Evolutionary conservation across 2,888 invertebrate genomes (phyloP).

Genomic region (Synergus japonicus): DNA sequence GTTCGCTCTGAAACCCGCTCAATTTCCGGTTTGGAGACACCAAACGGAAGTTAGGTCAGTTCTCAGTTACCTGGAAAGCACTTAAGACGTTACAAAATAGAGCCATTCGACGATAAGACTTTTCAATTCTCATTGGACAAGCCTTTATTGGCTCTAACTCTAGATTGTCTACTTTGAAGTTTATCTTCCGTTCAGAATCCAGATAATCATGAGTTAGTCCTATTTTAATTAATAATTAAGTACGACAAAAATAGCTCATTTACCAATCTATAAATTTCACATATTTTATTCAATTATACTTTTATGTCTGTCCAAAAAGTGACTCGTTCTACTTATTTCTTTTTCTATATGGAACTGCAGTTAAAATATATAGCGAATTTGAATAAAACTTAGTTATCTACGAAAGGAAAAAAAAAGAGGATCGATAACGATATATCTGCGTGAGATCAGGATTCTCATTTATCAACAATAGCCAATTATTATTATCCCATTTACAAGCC

Average conservation of each 20-base stretch:
- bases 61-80: background rate
- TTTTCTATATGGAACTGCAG: background rate
- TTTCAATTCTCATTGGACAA: background rate
- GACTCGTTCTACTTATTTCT: background rate
- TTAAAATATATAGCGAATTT: background rate
- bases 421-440: background rate
- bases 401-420: background rate
- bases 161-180: background rate
- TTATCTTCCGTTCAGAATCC: background rate
- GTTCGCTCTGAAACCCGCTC: constrained; percentile 3
- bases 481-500: constrained; percentile 21
- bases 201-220: background rate
- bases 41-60: background rate
- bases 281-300: background rate
- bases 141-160: background rate
- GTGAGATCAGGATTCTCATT: background rate
- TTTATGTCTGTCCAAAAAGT: background rate
- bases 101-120: background rate
- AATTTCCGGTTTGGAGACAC: constrained; percentile 11
- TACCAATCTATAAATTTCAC: too few relatives aligned
- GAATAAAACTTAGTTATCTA: background rate
- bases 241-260: too few relatives aligned
- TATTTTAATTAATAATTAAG: too few relatives aligned
- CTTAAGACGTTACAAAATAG: background rate
- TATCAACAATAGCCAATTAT: constrained; percentile 9